phyloP scores from a whole-genome alignment of 2,888 invertebrate genomes.

The Amblyjoppa proteus region DNA sequence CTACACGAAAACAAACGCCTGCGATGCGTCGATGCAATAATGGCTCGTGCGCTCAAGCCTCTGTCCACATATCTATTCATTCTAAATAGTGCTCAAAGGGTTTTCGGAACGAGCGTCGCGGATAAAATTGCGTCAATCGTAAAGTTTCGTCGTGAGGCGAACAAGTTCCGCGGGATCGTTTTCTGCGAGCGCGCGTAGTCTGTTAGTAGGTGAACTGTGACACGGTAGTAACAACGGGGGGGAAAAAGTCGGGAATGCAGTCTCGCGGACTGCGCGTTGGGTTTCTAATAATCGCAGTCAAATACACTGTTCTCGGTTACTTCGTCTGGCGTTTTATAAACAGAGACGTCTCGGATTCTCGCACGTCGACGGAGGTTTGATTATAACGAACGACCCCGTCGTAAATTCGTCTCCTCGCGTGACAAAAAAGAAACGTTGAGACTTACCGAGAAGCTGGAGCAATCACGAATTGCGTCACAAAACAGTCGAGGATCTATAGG shows the following conservation, averaged over 20 bases:
- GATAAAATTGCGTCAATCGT: not conserved
- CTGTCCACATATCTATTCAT: not conserved
- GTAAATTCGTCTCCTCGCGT: not conserved
- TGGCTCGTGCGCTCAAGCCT: slow-evolving; percentile 26
- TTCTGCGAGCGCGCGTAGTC: slow-evolving; percentile 14
- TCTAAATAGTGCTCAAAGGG: not conserved
- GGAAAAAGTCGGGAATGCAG: slow-evolving; percentile 67
- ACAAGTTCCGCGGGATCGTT: slow-evolving; percentile 54
- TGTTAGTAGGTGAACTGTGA: slow-evolving; percentile 37
- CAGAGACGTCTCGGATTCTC: slow-evolving; percentile 54
- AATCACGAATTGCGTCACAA: slow-evolving; percentile 58
- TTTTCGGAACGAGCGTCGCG: not conserved
- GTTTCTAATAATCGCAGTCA: slow-evolving; percentile 77
- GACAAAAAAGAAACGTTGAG: not conserved
- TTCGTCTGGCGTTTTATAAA: slow-evolving; percentile 74
- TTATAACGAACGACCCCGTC: not conserved
- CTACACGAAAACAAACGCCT: slow-evolving; percentile 53
- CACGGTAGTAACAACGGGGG: slow-evolving; percentile 12
- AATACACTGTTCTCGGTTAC: slow-evolving; percentile 78
- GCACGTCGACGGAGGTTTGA: slow-evolving; percentile 30
- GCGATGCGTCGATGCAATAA: slow-evolving; percentile 48
- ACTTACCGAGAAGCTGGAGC: slow-evolving; percentile 15
- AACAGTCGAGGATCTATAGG: slow-evolving; percentile 21
- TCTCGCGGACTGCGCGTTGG: slow-evolving; percentile 75
- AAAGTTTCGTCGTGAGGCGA: not conserved